A percentile compares a stretch with the other conserved stretches of the same genome.
These are phyloP conservation scores for Sebastes itinus DNA, from an alignment of 2,797 vertebrate species.

Conservation along the genomic window DNA sequence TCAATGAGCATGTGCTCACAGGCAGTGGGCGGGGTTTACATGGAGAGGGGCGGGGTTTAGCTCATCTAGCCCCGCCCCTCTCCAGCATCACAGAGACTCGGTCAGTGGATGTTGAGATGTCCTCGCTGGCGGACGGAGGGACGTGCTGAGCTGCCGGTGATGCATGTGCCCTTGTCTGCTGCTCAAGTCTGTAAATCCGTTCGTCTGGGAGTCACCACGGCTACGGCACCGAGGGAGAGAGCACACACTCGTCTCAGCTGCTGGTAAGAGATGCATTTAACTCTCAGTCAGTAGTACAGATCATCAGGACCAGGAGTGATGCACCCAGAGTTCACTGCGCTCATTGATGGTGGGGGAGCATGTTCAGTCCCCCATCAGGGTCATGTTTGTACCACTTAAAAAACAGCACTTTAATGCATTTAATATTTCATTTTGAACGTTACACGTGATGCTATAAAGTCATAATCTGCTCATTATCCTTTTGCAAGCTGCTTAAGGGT, in stretches of 20 bases:
- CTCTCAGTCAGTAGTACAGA: too few species aligned
- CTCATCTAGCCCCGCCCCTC: constrained; percentile 26
- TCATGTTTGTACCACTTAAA: background rate
- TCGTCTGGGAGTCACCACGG: background rate
- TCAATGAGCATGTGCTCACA: too few species aligned
- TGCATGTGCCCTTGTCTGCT: background rate
- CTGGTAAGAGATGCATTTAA: constrained; percentile 27
- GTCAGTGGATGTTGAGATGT: background rate
- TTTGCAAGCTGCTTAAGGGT: background rate
- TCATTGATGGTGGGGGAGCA: background rate
- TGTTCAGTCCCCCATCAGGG: background rate
- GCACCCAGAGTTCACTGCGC: background rate
- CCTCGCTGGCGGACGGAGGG: background rate
- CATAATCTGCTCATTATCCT: background rate
- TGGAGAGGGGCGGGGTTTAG: background rate
- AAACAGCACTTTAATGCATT: background rate
- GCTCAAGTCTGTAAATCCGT: background rate
- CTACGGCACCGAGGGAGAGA: background rate
- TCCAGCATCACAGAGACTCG: background rate
- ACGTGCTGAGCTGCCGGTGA: background rate
- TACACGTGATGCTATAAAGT: background rate
- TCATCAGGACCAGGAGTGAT: too few species aligned
- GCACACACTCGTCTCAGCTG: constrained; percentile 18
- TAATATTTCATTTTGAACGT: background rate
- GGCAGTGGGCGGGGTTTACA: constrained; percentile 17